Base-by-base conservation (phyloP, 1,140 invertebrate species). In the Pseudomyrmex sp. region DNA sequence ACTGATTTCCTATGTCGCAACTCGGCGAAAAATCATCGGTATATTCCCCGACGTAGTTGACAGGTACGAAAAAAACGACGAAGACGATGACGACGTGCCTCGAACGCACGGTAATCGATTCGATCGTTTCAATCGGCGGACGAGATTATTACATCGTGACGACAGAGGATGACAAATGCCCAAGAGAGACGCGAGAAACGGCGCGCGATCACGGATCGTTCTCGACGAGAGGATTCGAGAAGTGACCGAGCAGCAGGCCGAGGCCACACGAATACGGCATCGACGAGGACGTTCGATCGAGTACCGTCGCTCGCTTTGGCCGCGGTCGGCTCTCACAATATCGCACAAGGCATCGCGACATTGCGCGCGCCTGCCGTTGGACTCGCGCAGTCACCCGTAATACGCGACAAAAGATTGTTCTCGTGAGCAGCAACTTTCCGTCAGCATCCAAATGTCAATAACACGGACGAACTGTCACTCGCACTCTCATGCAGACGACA, bases 381-480 rank as follows among this genome's bases (percentile, higher is more conserved):
- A 15, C 20, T 20, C 23, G 15, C 59, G n/a, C 26, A 3, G 65
- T 68, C 18, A 7, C 46, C 20, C 46, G 46, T 46, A 3, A 2
- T 23, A 50, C 20, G 20, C 46, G 35, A 15, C 5, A 18, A 65
- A n/a, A 12, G 18, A 69, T 15, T 20, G 58, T 59, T 10, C 5
- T 9, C 10, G n/a, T 54, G 52, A 15, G 44, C 15, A 7, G 35
- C 35, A 35, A 35, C 5, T 35, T 62, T 26, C 15, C 12, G 20
- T 9, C n/a, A 18, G 26, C 61, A 15, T 46, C 4, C 15, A 5
- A 44, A n/a, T 46, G 58, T 35, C 76, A 35, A 50, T 68, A 48
- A 80, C n/a, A 72, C 70, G 72, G 59, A 80, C 61, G 88, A 92
- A 79, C 91, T 92, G 91, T 92, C 91, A 92, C 84, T 91, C 88